Conservation (phyloP, 2,113 vertebrate genomes). For the Eptesicus fuscus region DNA sequence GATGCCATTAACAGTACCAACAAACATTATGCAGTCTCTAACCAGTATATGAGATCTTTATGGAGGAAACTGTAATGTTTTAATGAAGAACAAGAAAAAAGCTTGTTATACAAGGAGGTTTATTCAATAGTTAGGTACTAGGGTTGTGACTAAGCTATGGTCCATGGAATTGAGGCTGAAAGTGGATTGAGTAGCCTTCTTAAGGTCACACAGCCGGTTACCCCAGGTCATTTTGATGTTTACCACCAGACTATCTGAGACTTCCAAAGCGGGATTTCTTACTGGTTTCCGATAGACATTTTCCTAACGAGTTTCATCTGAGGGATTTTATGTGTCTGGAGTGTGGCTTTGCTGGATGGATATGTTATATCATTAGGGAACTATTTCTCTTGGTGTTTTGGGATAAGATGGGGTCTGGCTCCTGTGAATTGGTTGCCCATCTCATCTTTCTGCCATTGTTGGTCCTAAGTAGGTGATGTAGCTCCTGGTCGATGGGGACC, state of each 20-base stretch:
- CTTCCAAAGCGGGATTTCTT: background rate
- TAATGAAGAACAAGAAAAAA: background rate
- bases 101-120: background rate
- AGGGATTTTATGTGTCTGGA: background rate
- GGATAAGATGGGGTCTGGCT: background rate
- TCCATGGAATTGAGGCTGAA: background rate
- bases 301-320: background rate
- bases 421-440: fast-evolving
- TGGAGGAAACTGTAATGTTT: background rate
- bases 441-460: background rate
- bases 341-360: background rate
- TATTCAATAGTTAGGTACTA: background rate
- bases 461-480: background rate
- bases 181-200: background rate
- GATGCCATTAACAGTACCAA: background rate
- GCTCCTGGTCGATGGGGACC: background rate
- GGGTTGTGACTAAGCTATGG: background rate
- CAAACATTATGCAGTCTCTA: background rate
- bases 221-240: background rate
- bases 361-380: background rate
- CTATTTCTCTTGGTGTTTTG: background rate
- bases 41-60: background rate
- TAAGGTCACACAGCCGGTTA: background rate
- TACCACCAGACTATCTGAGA: background rate
- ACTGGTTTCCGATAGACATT: background rate